Conservation (phyloP, 2,888 invertebrate species). For the Melipona beecheii region DNA sequence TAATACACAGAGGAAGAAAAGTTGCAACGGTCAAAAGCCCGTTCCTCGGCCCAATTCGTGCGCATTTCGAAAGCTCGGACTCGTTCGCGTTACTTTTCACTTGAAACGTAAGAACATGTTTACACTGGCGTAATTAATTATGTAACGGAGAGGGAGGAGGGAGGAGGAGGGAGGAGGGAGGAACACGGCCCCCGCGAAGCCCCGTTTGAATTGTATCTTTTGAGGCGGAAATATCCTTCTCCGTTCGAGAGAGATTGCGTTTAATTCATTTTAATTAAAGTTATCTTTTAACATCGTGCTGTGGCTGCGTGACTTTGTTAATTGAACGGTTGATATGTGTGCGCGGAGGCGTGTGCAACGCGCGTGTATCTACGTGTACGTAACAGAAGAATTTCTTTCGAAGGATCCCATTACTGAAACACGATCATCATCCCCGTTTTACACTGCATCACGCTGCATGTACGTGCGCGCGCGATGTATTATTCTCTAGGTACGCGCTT, state of each 20-base stretch:
- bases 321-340: slow-evolving; percentile 1
- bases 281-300: slow-evolving; percentile 12
- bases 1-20: background rate
- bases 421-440: background rate
- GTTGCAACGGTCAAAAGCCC: slow-evolving; percentile 25
- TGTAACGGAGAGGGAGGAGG: slow-evolving; percentile 16
- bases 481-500: background rate
- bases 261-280: slow-evolving; percentile 56
- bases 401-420: background rate
- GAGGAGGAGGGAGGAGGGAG: background rate
- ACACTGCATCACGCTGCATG: background rate
- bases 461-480: background rate
- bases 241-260: slow-evolving; percentile 30
- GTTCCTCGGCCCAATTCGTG: slow-evolving; percentile 35
- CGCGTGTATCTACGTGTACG: background rate
- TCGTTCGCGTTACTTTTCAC: slow-evolving; percentile 39
- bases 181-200: background rate
- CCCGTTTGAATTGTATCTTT: slow-evolving; percentile 41
- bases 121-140: slow-evolving; percentile 48
- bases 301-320: background rate
- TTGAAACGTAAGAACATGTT: slow-evolving; percentile 50
- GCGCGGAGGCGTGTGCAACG: background rate
- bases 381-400: background rate
- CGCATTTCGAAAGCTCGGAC: slow-evolving; percentile 12
- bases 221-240: slow-evolving; percentile 34